Conservation (phyloP, 2,797 vertebrate genomes). For the Rhabdomys pumilio region DNA sequence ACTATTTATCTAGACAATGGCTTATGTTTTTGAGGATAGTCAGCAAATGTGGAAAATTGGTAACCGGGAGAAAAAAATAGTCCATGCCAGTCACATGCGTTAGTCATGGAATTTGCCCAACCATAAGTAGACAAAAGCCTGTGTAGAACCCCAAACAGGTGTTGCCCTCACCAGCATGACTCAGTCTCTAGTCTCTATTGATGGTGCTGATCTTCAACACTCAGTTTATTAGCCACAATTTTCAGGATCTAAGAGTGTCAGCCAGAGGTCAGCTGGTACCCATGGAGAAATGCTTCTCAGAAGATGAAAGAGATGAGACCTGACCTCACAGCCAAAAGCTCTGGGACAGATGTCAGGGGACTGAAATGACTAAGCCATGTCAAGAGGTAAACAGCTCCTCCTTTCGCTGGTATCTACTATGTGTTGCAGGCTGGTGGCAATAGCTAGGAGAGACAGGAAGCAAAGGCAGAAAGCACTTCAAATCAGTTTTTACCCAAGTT, state of each 20-base stretch:
- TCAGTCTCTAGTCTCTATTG: slow-evolving; percentile 73
- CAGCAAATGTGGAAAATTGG: not conserved
- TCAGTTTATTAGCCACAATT: slow-evolving; percentile 79
- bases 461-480: slow-evolving; percentile 63
- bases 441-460: slow-evolving; percentile 15
- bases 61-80: not conserved
- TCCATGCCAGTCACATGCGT: not conserved
- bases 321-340: slow-evolving; percentile 73
- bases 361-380: slow-evolving; percentile 59
- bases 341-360: slow-evolving; percentile 70
- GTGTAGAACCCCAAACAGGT: not conserved
- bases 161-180: slow-evolving; percentile 22
- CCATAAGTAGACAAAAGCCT: slow-evolving; percentile 13
- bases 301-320: slow-evolving; percentile 50
- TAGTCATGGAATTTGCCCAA: not conserved
- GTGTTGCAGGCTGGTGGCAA: slow-evolving; percentile 33
- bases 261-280: slow-evolving; percentile 57
- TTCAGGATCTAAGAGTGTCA: slow-evolving; percentile 68
- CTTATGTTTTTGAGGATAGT: not conserved
- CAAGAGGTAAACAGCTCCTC: slow-evolving; percentile 56
- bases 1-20: not conserved
- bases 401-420: slow-evolving; percentile 55
- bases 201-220: slow-evolving; percentile 74
- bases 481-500: slow-evolving; percentile 77
- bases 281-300: slow-evolving; percentile 68